Conservation (phyloP, 2,888 invertebrate genomes). For the Cremastinae sp. region DNA sequence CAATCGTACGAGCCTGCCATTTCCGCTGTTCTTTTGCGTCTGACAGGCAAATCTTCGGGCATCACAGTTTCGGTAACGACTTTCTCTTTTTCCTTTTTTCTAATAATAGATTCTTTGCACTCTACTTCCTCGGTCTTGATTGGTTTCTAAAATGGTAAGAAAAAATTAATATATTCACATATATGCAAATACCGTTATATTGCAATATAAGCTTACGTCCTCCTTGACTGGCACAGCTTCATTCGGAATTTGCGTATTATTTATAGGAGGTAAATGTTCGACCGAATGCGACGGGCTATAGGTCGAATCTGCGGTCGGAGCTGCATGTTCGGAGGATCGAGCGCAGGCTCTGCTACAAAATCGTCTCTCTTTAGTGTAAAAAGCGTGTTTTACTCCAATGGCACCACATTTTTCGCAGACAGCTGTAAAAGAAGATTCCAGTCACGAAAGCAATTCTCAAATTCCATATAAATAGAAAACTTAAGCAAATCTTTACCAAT, state of each 20-base stretch:
- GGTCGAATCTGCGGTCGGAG: slow-evolving; percentile 71
- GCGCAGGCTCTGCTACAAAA: slow-evolving; percentile 92
- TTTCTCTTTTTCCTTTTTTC: slow-evolving; percentile 66
- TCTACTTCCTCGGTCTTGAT: slow-evolving; percentile 66
- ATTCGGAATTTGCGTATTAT: slow-evolving; percentile 68
- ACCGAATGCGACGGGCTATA: slow-evolving; percentile 76
- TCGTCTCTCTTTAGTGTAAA: slow-evolving; percentile 90
- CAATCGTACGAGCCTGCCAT: slow-evolving; percentile 84
- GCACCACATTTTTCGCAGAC: slow-evolving; percentile 93
- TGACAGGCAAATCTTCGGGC: slow-evolving; percentile 79
- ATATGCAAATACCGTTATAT: too few species aligned
- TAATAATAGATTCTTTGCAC: slow-evolving; percentile 60
- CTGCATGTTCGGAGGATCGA: slow-evolving; percentile 79
- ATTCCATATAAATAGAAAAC: not conserved
- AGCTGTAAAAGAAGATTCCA: slow-evolving; percentile 82
- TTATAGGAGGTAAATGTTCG: slow-evolving; percentile 66
- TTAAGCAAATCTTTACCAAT: slow-evolving; percentile 84
- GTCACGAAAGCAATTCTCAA: slow-evolving; percentile 50
- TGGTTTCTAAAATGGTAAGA: slow-evolving; percentile 62
- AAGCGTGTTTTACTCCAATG: slow-evolving; percentile 92
- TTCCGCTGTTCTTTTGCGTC: slow-evolving; percentile 82
- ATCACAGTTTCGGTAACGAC: slow-evolving; percentile 74
- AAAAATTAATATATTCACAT: too few species aligned
- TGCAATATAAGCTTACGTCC: slow-evolving; percentile 59
- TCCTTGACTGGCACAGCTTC: slow-evolving; percentile 68